Conservation (phyloP, 2,888 invertebrate species). For the Onthophagus sagittarius region DNA sequence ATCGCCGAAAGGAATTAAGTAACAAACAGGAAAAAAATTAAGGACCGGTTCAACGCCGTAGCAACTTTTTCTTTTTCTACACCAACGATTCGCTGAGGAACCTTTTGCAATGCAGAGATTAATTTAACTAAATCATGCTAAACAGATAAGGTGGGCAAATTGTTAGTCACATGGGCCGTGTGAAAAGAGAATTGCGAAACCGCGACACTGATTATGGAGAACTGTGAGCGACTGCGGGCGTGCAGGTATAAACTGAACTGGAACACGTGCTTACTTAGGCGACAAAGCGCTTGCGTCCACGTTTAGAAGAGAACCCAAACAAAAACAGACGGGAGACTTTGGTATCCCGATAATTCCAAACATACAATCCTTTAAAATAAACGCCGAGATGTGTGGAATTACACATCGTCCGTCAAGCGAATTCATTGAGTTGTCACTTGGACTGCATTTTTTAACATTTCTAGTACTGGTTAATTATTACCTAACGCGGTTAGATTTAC, state of each 20-base stretch:
- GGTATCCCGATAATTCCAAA: neutral
- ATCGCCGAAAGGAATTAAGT: neutral
- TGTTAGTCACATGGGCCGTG: neutral
- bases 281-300: conserved; percentile 20
- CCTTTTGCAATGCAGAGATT: neutral
- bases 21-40: neutral
- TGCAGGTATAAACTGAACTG: conserved; percentile 14
- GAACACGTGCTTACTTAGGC: conserved; percentile 21
- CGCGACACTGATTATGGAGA: conserved; percentile 1
- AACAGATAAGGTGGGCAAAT: neutral
- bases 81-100: neutral
- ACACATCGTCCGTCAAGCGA: neutral
- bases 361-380: neutral
- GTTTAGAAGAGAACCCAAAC: neutral
- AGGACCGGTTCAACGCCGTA: neutral
- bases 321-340: neutral
- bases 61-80: neutral
- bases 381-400: neutral
- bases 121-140: neutral
- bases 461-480: neutral
- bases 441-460: neutral
- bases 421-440: neutral
- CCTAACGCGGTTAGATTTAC: neutral
- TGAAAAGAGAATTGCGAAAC: neutral
- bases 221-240: conserved; percentile 7